Evolutionary conservation across 2,113 vertebrate genomes (phyloP).

Genomic region (Phalacrocorax pelagicus): DNA sequence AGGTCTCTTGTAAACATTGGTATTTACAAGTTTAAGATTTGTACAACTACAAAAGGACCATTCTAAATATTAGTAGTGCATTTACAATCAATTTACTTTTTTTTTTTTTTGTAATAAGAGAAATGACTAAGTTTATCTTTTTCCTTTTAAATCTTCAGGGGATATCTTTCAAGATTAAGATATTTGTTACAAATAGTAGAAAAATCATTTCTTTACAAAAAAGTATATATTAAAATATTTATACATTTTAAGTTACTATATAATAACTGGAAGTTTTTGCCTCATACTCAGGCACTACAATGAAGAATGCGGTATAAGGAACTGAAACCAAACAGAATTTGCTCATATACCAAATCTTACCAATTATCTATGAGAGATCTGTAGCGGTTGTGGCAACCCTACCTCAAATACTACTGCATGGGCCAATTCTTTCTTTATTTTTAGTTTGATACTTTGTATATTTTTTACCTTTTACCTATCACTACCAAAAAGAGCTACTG

Average conservation of each 20-base stretch:
- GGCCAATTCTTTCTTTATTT: background rate
- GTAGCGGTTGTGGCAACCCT: background rate
- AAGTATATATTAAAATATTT: constrained; percentile 85
- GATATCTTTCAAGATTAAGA: constrained; percentile 63
- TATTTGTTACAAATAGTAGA: constrained; percentile 81
- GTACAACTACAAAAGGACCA: constrained; percentile 69
- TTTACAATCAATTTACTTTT: constrained; percentile 67
- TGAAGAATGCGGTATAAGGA: background rate
- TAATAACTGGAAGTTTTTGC: constrained; percentile 64
- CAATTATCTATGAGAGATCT: background rate
- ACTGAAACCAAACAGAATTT: constrained; percentile 44
- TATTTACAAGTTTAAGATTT: constrained; percentile 70
- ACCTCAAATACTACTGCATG: constrained; percentile 17
- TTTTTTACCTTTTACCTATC: background rate
- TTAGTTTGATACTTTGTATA: background rate
- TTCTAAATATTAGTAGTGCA: constrained; percentile 73
- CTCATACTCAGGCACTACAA: constrained; percentile 35
- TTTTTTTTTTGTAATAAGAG: constrained; percentile 17
- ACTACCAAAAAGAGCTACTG: constrained; percentile 11
- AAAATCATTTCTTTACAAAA: constrained; percentile 81
- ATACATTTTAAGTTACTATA: constrained; percentile 80
- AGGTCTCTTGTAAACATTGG: constrained; percentile 76
- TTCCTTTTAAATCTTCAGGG: constrained; percentile 74
- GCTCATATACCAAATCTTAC: background rate
- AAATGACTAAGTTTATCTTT: constrained; percentile 58